phyloP scores from a whole-genome alignment of 2,113 vertebrate genomes.

The Anolis sagrei region DNA sequence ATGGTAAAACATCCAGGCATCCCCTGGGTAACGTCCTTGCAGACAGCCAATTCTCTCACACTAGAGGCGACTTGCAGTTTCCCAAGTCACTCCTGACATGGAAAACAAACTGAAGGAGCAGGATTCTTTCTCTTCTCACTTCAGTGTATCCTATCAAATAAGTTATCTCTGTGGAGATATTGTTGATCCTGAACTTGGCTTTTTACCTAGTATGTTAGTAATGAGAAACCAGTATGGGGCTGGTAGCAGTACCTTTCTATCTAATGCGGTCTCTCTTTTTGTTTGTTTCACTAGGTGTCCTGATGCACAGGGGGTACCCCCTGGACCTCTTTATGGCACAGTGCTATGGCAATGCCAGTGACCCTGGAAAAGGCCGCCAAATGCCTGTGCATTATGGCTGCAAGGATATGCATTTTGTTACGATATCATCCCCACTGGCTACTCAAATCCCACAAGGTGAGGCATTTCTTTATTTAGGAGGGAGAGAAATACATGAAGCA shows the following conservation, averaged over 20 bases:
- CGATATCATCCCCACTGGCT: slow-evolving; percentile 93
- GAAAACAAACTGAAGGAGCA: too few species aligned
- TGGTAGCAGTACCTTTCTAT: not conserved
- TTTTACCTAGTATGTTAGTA: too few species aligned
- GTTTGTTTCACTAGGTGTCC: slow-evolving; percentile 79
- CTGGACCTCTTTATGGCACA: slow-evolving; percentile 93
- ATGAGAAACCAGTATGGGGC: not conserved
- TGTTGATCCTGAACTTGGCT: not conserved
- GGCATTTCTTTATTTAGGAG: slow-evolving; percentile 2
- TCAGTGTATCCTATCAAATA: not conserved
- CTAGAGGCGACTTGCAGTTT: too few species aligned
- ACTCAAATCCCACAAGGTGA: slow-evolving; percentile 95
- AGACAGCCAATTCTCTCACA: too few species aligned
- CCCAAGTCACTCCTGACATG: too few species aligned
- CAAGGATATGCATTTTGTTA: slow-evolving; percentile 89
- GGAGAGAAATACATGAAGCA: not conserved
- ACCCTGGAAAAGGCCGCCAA: slow-evolving; percentile 89
- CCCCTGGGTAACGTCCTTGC: too few species aligned
- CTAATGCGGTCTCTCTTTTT: not conserved
- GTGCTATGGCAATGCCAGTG: slow-evolving; percentile 87
- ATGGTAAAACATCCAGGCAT: too few species aligned
- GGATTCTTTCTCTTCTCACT: too few species aligned
- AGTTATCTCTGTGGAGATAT: too few species aligned
- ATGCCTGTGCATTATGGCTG: slow-evolving; percentile 95
- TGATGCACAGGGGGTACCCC: slow-evolving; percentile 91